Percentiles rank a stretch among this genome's conserved stretches.
Conservation (phyloP, 2,888 invertebrate genomes). For the Pheosia tremula region DNA sequence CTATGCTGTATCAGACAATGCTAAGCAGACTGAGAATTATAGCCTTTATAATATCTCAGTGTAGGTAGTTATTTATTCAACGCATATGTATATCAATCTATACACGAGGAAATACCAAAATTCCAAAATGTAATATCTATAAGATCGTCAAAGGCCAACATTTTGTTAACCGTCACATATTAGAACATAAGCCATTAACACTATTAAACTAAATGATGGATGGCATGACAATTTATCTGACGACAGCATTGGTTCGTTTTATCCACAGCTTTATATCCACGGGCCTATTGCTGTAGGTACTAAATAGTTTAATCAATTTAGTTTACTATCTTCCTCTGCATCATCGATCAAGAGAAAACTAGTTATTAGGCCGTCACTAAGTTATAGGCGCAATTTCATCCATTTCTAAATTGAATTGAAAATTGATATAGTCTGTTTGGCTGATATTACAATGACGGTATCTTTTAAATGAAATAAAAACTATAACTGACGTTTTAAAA, state of each 20-base stretch:
- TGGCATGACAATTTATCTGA: slow-evolving; percentile 65
- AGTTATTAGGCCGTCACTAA: slow-evolving; percentile 59
- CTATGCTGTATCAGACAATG: no score
- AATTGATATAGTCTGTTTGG: slow-evolving; percentile 44
- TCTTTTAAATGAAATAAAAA: no score
- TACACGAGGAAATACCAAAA: no score
- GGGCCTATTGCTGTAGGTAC: slow-evolving; percentile 54
- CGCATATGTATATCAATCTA: no score
- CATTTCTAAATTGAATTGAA: slow-evolving; percentile 52
- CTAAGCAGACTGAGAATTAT: no score
- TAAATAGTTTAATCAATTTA: slow-evolving; percentile 75
- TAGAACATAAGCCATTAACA: slow-evolving; percentile 52
- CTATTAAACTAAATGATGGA: slow-evolving; percentile 61
- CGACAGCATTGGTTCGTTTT: slow-evolving; percentile 58
- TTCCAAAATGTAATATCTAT: not conserved
- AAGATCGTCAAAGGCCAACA: not conserved
- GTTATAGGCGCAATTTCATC: slow-evolving; percentile 54
- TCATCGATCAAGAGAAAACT: slow-evolving; percentile 74
- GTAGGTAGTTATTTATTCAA: no score
- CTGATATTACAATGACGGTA: slow-evolving; percentile 10
- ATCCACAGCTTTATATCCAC: slow-evolving; percentile 65
- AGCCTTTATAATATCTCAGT: no score
- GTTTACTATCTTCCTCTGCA: slow-evolving; percentile 55
- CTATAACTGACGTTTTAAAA: no score
- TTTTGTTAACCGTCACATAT: slow-evolving; percentile 48